Evolutionary conservation across 2,797 vertebrate species (phyloP), one percentile per base, ranked within the genome.

Genomic region (Platalea minor): DNA sequence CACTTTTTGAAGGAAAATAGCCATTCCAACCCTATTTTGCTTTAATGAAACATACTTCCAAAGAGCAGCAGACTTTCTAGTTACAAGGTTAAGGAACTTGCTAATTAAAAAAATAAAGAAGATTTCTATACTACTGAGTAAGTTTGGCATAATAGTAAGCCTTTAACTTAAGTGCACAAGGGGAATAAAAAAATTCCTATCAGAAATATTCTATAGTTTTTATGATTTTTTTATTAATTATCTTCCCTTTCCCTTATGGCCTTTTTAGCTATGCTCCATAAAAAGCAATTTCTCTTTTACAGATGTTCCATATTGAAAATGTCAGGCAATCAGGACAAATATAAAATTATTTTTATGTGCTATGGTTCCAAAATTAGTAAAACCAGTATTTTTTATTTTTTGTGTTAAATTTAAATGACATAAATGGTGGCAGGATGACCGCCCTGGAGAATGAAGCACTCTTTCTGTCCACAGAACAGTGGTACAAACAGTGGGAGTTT

Each of bases 231-330:
- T 64, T 31, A 83, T 85, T 93, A 87, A 85, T 94, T 82, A 78
- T 53, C 54, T 79, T 70, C 56, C 64, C 17, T 50, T 94, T 95
- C 67, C 25, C 21, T 78, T 64, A 46, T 33, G 45, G n/a, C 26
- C 45, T 78, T 84, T 92, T 85, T 48, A 88, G 53, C 31, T 86
- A 20, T 53, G 64, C 7, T 76, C 21, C 29, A 88, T 89, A 92
- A 93, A 94, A 95, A 81, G 3, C 26, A 92, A 85, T 85, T 96
- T 86, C 57, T 88, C 43, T 84, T 93, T 85, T 89, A 88, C 1
- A 0, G 45, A 57, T 0, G 0, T 56, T 77, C 29, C 24, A 24
- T 45, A 79, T n/a, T 61, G 83, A 85, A 93, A 91, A 79, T 64
- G 28, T 57, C 85, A 95, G 21, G 48, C 59, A 85, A 88, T 46